Conservation (phyloP, 2,113 vertebrate species). For the Ploceus nigricollis region DNA sequence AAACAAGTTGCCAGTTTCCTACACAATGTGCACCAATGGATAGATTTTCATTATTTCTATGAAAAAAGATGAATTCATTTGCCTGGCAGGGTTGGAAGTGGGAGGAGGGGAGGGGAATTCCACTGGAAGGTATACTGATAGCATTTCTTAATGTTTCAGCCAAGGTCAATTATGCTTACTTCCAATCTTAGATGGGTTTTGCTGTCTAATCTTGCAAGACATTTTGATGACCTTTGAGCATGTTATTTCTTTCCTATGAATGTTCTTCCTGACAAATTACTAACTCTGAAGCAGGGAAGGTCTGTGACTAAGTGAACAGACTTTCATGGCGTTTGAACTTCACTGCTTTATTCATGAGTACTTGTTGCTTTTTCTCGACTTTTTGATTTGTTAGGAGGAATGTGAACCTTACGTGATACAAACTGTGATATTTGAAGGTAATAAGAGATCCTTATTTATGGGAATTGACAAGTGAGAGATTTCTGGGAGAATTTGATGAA, state of each 20-base stretch:
- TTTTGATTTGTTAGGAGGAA: not conserved
- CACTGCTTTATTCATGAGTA: not conserved
- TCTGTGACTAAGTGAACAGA: not conserved
- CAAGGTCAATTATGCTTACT: not conserved
- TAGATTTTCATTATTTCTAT: not conserved
- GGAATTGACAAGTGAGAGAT: not conserved
- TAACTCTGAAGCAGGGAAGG: not conserved
- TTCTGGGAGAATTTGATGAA: not conserved
- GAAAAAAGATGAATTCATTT: not conserved
- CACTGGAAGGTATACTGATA: not conserved
- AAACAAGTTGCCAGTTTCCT: not conserved
- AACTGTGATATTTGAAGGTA: not conserved
- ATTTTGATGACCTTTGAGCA: not conserved
- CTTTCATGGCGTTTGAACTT: not conserved
- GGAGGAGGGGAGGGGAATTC: not conserved
- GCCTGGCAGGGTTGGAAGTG: fast-evolving
- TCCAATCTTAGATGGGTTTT: not conserved
- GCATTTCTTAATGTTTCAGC: not conserved
- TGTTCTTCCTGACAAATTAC: not conserved
- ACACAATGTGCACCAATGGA: not conserved
- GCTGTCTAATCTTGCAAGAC: not conserved
- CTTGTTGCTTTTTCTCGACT: not conserved
- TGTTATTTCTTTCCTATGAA: not conserved
- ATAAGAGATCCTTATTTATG: not conserved
- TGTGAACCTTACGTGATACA: not conserved